Base-by-base conservation (phyloP, 53 echinoderm and acorn worm species). In the Stichopus horrens region DNA sequence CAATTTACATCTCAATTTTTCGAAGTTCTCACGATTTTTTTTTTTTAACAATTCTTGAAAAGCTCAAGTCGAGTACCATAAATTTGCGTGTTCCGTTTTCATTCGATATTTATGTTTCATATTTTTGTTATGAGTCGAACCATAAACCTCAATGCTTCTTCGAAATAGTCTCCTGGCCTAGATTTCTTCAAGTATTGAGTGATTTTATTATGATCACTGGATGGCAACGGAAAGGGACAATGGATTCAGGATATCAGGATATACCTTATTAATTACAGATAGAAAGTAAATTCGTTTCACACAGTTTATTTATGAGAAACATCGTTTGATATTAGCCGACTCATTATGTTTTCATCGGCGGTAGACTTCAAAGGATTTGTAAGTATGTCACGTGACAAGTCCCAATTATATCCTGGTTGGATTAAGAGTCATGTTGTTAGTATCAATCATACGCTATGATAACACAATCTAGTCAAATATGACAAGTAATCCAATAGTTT, bases 261-360 rank as follows among this genome's bases (percentile, higher is more conserved):
- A 68, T 68, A 68, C 19, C 18, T 68, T 68, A 19, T 68, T 68
- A 68, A 68, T 68, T 68, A 16, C 71, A 68, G 6, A 68, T 59
- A 8, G 18, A 68, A 68, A 68, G 23, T 53, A 76, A 23, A 51
- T 76, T 53, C 37, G 14, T 53, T 66, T 76, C 76, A 76, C 53
- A 14, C 13, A 53, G 37, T 5, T 76, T 14, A 76, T 76, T 76
- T 76, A 52, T 76, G 21, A 76, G 76, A 23, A 52, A 53, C 76
- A 52, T 76, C 76, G 76, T 80, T 80, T 80, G 80, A 80, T 80
- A 80, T 80, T 57, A 7, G 80, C 80, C 80, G 80, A 55, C 80
- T 55, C 80, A 80, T 80, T 57, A 80, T 80, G 58, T 18, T 80
- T 80, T 57, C 80, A 56, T 80, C 56, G 20, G 80, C 80, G 80